phyloP scores from a whole-genome alignment of 2,888 invertebrate genomes.

The Pimpla rufipes region DNA sequence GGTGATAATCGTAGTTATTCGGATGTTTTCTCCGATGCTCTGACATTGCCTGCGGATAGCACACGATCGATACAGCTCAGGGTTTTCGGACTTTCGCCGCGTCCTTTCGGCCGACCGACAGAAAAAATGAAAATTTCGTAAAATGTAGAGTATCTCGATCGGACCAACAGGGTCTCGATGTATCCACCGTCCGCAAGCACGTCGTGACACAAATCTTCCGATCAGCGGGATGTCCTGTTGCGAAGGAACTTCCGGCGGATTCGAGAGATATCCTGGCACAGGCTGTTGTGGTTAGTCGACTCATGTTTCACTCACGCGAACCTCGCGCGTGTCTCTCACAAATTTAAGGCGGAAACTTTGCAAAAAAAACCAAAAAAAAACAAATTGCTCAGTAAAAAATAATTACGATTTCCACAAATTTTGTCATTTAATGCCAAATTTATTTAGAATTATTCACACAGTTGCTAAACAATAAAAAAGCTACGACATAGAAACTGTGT shows the following conservation, averaged over 20 bases:
- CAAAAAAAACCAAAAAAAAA: too few species aligned
- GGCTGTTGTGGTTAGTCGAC: constrained; percentile 76
- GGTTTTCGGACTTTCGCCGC: constrained; percentile 1
- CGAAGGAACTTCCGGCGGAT: constrained; percentile 63
- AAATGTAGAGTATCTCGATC: constrained; percentile 60
- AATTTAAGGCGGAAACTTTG: neutral
- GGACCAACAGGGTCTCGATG: constrained; percentile 63
- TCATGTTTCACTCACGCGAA: neutral
- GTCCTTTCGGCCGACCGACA: constrained; percentile 16
- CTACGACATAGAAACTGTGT: too few species aligned
- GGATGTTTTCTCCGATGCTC: constrained; percentile 36
- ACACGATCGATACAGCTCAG: neutral
- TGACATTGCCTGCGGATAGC: constrained; percentile 40
- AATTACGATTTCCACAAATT: neutral
- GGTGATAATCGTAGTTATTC: neutral
- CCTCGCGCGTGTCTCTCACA: neutral
- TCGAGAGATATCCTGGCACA: constrained; percentile 69
- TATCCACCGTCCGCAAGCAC: constrained; percentile 38
- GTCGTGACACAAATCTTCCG: neutral
- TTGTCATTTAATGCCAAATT: neutral
- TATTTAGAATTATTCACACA: neutral
- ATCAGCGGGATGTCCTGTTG: constrained; percentile 75
- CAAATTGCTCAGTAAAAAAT: too few species aligned
- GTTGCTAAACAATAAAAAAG: too few species aligned
- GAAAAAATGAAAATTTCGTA: constrained; percentile 31